Conservation (phyloP, 2,113 vertebrate genomes). For the Notothenia rossii region DNA sequence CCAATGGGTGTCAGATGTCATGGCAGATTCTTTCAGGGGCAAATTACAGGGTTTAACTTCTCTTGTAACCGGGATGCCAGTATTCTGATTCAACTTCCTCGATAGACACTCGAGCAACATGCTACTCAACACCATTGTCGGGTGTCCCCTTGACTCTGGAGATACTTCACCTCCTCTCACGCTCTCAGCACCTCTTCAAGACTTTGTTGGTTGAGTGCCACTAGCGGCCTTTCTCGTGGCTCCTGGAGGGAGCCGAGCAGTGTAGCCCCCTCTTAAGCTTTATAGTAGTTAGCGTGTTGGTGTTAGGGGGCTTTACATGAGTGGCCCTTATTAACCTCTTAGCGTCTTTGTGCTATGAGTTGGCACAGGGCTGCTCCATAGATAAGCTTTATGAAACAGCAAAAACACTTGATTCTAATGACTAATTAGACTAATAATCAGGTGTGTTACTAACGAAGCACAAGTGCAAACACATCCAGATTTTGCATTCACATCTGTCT, state of each 20-base stretch:
- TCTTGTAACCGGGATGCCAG: conserved; percentile 67
- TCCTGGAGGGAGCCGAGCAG: conserved; percentile 62
- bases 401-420: conserved; percentile 72
- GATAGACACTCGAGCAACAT: conserved; percentile 65
- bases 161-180: conserved; percentile 72
- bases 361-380: conserved; percentile 69
- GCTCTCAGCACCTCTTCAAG: conserved; percentile 68
- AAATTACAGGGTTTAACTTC: conserved; percentile 83
- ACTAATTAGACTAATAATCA: conserved; percentile 46
- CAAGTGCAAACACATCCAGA: conserved; percentile 21
- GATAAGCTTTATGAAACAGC: conserved; percentile 73
- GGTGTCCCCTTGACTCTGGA: conserved; percentile 72
- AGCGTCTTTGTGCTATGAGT: conserved; percentile 76
- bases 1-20: conserved; percentile 81
- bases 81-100: conserved; percentile 68
- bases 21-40: conserved; percentile 75
- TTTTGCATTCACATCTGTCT: not conserved
- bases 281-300: conserved; percentile 72
- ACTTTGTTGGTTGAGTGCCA: conserved; percentile 72
- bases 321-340: conserved; percentile 79
- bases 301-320: conserved; percentile 73
- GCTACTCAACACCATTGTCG: conserved; percentile 66
- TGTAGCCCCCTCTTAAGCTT: conserved; percentile 73
- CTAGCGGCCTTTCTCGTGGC: conserved; percentile 43
- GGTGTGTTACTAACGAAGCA: conserved; percentile 28